Base-by-base conservation (phyloP, 2,888 invertebrate genomes). In the Andrena flavipes region DNA sequence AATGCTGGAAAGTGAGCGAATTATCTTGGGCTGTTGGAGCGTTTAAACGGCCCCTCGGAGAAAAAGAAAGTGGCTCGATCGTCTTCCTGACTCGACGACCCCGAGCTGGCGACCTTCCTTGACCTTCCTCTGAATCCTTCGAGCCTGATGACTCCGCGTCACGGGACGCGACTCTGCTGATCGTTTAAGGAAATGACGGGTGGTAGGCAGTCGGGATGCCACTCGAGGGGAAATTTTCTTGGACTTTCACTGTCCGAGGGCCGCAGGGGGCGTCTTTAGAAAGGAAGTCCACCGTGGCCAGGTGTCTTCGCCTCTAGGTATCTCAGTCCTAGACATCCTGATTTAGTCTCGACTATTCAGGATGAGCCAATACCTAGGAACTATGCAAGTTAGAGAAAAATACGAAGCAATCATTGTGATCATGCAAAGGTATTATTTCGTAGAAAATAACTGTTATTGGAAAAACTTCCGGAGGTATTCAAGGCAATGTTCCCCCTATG, bases 181-280 rank as follows among this genome's bases (percentile, higher is more conserved):
- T 6, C n/a, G 33, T 16, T 48, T n/a, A 60, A 35, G 26, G 16
- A n/a, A 56, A 26, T 26, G 20, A 26, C 26, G 23, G 42, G 42
- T n/a, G 23, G 35, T 8, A 5, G 65, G 29, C 26, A 64, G 48
- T 48, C 64, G 26, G 23, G 26, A 51, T 10, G n/a, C 20, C 30
- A 16, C 13, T 65, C 10, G 33, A 16, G 42, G 64, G 49, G 64
- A 64, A 79, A 69, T 68, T 49, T 20, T 48, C 56, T 13, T 60
- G n/a, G 42, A 80, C 80, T 76, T 80, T 80, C 80, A 62, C 76
- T 76, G 23, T 20, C 68, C 67, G 71, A 80, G 69, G 76, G n/a
- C 72, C 51, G 23, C 13, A 29, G 8, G 23, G 35, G 8, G 23
- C n/a, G n/a, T n/a, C 30, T 23, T 42, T 42, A 42, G 59, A 30